A percentile compares a stretch with the other conserved stretches of the same genome.
phyloP scores from a whole-genome alignment of 30 jellyfish, hydroid and myxozoan genomes.

The Aurelia aurita region DNA sequence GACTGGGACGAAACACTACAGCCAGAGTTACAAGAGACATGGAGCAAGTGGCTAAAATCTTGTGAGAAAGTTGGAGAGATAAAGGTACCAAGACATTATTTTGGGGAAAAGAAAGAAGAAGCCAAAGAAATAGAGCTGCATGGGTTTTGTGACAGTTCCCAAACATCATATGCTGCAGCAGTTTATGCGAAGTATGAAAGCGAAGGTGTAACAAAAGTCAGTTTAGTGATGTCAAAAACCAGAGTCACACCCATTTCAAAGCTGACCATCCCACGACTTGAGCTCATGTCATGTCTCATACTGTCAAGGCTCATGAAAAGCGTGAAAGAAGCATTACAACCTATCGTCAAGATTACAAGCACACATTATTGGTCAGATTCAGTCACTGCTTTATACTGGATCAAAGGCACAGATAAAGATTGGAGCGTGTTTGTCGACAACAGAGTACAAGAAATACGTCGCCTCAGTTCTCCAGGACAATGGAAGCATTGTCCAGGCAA shows the following conservation, averaged over 20 bases:
- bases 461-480: not conserved
- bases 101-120: conserved; percentile 13
- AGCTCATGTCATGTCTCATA: conserved; percentile 14
- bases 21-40: not conserved
- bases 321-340: conserved; percentile 18
- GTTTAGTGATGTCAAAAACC: conserved; percentile 45
- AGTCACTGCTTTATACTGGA: conserved; percentile 31
- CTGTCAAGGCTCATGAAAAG: conserved; percentile 23
- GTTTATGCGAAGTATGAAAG: conserved; percentile 1
- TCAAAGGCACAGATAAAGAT: conserved; percentile 25
- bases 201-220: not conserved
- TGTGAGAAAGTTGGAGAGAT: not conserved
- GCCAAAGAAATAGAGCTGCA: conserved; percentile 16
- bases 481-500: conserved; percentile 42
- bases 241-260: conserved; percentile 46
- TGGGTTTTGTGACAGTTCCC: conserved; percentile 64
- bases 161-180: conserved; percentile 46
- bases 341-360: not conserved
- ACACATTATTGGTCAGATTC: conserved; percentile 38
- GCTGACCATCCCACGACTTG: conserved; percentile 56
- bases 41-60: not conserved
- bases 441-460: conserved; percentile 48
- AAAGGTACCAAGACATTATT: conserved; percentile 3
- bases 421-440: conserved; percentile 45
- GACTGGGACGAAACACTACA: conserved; percentile 24